These are phyloP conservation scores for Muntiacus muntjak DNA, from an alignment of 2,113 vertebrate species.

Conservation along the genomic window DNA sequence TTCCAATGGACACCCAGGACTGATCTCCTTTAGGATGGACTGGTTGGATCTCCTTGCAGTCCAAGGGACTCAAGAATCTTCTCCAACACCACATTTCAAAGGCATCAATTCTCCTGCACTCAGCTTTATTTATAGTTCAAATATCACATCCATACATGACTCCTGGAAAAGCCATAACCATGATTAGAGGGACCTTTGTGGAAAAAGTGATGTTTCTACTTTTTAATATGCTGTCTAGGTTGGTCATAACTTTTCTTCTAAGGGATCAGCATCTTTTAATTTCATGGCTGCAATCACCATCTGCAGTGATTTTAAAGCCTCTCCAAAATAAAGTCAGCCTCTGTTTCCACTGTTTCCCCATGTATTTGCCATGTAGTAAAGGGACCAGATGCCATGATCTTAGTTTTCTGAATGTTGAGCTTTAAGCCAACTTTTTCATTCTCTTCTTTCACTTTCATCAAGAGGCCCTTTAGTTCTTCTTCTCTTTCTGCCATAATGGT, in stretches of 20 bases:
- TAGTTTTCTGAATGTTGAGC: background rate
- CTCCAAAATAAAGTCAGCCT: background rate
- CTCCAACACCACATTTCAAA: background rate
- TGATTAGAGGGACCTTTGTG: background rate
- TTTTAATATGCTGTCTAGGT: background rate
- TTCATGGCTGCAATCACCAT: background rate
- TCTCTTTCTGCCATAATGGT: background rate
- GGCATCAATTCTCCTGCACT: rapidly evolving
- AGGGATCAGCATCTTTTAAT: background rate
- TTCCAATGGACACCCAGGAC: background rate
- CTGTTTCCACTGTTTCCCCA: background rate
- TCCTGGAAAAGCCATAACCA: background rate
- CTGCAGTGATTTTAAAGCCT: background rate
- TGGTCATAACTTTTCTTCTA: background rate
- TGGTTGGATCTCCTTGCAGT: background rate
- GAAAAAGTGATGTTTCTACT: background rate
- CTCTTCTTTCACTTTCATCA: background rate
- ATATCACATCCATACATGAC: background rate
- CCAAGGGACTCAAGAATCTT: background rate
- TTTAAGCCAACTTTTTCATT: background rate
- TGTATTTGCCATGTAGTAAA: background rate
- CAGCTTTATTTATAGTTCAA: background rate
- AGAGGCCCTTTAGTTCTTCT: background rate
- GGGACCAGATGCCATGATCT: background rate
- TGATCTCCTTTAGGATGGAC: background rate